These are phyloP conservation scores for Cerastis leucographa DNA, from an alignment of 2,888 invertebrate genomes.

Conservation along the genomic window DNA sequence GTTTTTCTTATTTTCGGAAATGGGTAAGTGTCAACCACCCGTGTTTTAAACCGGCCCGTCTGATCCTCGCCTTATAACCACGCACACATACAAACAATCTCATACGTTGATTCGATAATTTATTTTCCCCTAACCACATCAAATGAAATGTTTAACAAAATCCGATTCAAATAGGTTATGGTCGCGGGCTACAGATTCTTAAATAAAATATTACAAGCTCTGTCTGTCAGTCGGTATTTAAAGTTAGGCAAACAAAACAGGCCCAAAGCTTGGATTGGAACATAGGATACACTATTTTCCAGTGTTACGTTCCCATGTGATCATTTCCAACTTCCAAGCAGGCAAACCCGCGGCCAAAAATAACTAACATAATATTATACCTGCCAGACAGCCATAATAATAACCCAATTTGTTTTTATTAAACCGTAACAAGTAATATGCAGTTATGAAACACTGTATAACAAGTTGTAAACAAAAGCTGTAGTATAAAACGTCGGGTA, in stretches of 20 bases:
- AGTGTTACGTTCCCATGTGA: neutral
- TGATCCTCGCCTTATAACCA: too few relatives aligned
- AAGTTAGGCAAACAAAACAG: neutral
- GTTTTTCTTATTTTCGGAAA: too few relatives aligned
- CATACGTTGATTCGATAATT: too few relatives aligned
- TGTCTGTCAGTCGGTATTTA: neutral
- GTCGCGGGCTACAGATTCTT: too few relatives aligned
- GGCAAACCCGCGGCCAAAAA: neutral
- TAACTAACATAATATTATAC: neutral
- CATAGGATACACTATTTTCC: neutral
- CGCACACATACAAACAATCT: too few relatives aligned
- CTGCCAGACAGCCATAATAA: neutral
- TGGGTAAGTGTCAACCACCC: too few relatives aligned
- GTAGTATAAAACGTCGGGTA: constrained; percentile 8
- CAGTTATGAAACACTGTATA: constrained; percentile 20
- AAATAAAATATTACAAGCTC: too few relatives aligned
- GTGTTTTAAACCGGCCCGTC: too few relatives aligned
- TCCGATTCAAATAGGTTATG: too few relatives aligned
- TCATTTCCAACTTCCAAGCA: neutral
- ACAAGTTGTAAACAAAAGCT: constrained; percentile 30
- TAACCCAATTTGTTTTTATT: constrained; percentile 9
- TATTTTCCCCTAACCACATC: too few relatives aligned
- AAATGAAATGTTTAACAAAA: too few relatives aligned
- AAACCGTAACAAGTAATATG: constrained; percentile 8
- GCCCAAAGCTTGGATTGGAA: neutral